Conservation (phyloP, 2,797 vertebrate species). For the Sternotherus odoratus region DNA sequence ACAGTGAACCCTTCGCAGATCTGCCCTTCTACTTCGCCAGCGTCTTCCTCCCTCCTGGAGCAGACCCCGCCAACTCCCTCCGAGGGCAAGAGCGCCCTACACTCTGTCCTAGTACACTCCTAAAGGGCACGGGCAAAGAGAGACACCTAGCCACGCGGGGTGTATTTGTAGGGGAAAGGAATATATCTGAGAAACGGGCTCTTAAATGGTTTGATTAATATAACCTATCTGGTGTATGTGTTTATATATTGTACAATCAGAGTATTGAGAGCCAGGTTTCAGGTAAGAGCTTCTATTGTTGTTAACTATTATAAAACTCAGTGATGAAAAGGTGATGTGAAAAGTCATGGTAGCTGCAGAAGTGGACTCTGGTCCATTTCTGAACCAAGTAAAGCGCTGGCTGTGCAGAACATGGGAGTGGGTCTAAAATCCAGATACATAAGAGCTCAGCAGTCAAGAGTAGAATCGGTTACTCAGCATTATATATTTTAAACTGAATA, state of each 20-base stretch:
- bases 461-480: neutral
- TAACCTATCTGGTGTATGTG: constrained; percentile 49
- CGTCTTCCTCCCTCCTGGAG: constrained; percentile 82
- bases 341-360: neutral
- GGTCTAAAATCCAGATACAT: neutral
- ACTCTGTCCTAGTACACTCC: constrained; percentile 89
- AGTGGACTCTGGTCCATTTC: neutral
- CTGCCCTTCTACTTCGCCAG: constrained; percentile 79
- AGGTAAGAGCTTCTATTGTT: constrained; percentile 76
- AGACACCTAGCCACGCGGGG: neutral
- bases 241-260: constrained; percentile 70
- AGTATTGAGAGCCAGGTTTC: constrained; percentile 62
- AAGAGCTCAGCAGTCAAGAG: neutral
- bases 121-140: constrained; percentile 32
- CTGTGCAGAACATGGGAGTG: neutral
- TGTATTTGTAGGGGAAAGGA: neutral
- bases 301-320: constrained; percentile 25
- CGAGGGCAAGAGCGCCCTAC: constrained; percentile 88
- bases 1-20: constrained; percentile 80
- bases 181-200: neutral
- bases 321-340: neutral
- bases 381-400: neutral
- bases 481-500: neutral
- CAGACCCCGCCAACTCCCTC: constrained; percentile 78
- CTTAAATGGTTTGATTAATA: constrained; percentile 4